These are phyloP conservation scores for Poeciliopsis gracilis DNA, from an alignment of 2,797 vertebrate species.

Conservation along the genomic window DNA sequence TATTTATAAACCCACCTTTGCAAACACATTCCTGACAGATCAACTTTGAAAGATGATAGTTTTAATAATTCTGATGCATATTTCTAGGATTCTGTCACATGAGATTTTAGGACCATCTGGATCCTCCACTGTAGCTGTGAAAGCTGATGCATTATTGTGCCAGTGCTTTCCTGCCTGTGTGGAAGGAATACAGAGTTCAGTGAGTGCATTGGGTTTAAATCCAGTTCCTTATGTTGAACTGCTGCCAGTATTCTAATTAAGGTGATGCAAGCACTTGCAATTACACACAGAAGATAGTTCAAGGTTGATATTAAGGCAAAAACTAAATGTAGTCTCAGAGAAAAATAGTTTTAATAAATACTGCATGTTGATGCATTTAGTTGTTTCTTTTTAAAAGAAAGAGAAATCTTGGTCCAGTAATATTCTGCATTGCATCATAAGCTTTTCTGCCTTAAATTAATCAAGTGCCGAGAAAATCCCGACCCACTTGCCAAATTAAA, in stretches of 20 bases:
- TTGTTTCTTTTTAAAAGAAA: background rate
- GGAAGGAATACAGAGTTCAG: slow-evolving; percentile 6
- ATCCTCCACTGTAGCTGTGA: background rate
- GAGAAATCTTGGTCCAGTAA: background rate
- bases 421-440: background rate
- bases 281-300: background rate
- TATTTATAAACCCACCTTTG: background rate
- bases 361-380: background rate
- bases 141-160: background rate
- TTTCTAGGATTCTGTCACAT: background rate
- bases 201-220: slow-evolving; percentile 16
- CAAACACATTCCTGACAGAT: background rate
- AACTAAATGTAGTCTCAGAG: background rate
- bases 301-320: background rate
- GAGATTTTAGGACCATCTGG: background rate
- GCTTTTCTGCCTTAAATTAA: too few species aligned
- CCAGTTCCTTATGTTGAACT: background rate
- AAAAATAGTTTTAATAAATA: background rate
- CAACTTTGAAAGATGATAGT: too few species aligned
- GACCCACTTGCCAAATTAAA: background rate
- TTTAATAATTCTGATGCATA: too few species aligned
- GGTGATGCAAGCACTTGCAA: slow-evolving; percentile 5
- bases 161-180: slow-evolving; percentile 18
- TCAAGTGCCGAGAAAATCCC: background rate
- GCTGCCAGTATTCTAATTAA: background rate